Percentiles rank a stretch among this genome's conserved stretches.
Conservation (phyloP, 2,797 vertebrate species). For the Limnodromus scolopaceus region DNA sequence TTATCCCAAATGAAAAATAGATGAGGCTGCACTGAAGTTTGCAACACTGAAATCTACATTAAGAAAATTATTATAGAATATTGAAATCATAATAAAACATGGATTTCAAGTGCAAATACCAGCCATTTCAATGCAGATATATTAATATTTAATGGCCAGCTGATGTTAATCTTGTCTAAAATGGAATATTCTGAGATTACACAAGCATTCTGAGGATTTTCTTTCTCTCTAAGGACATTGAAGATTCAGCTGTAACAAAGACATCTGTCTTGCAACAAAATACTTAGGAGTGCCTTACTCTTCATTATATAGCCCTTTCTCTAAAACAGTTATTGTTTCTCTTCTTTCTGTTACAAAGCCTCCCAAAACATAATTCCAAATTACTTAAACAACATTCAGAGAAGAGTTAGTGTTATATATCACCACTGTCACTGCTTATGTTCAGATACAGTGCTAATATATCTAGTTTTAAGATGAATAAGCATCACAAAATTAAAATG, state of each 20-base stretch:
- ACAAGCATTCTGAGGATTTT: neutral
- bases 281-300: neutral
- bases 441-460: neutral
- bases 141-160: neutral
- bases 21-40: neutral
- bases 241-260: neutral
- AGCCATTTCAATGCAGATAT: neutral
- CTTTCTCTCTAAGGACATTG: neutral
- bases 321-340: neutral
- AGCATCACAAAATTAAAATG: neutral
- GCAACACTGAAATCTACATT: neutral
- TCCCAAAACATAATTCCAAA: neutral
- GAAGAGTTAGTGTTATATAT: neutral
- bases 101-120: neutral
- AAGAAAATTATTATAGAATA: neutral
- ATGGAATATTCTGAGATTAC: neutral
- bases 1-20: neutral
- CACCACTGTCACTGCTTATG: rapidly evolving
- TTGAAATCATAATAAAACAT: constrained; percentile 1
- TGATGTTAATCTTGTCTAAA: neutral
- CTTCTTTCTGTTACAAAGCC: neutral
- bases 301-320: neutral
- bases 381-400: neutral
- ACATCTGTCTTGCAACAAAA: neutral
- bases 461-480: neutral